A percentile compares a stretch with the other conserved stretches of the same genome.
Conservation (phyloP, 2,797 vertebrate species). For the Leptoclinus maculatus region DNA sequence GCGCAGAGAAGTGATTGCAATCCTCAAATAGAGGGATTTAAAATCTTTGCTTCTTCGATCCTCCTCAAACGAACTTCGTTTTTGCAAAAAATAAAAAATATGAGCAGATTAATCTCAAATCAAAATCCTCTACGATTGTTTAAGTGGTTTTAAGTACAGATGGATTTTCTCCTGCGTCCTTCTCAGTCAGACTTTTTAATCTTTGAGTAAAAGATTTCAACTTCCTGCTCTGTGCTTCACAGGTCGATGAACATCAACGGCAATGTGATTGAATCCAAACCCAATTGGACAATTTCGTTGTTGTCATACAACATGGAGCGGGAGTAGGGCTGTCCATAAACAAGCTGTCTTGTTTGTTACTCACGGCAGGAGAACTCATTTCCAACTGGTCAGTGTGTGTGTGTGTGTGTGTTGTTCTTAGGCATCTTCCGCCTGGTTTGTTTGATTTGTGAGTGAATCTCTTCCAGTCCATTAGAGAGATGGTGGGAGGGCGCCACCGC, state of each 20-base stretch:
- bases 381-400: constrained; percentile 25
- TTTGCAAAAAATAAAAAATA: constrained; percentile 27
- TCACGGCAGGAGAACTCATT: constrained; percentile 48
- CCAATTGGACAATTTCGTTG: constrained; percentile 16
- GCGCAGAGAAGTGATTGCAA: constrained; percentile 31
- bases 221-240: constrained; percentile 12
- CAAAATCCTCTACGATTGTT: constrained; percentile 52
- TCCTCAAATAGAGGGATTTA: constrained; percentile 53
- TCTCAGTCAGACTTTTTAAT: constrained; percentile 32
- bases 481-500: constrained; percentile 51
- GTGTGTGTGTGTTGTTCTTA: constrained; percentile 11
- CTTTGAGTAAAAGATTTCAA: constrained; percentile 29
- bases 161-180: constrained; percentile 14
- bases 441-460: constrained; percentile 73
- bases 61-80: constrained; percentile 39
- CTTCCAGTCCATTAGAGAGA: constrained; percentile 76
- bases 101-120: constrained; percentile 53
- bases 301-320: not conserved
- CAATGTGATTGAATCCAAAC: constrained; percentile 1
- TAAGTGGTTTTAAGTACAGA: constrained; percentile 20
- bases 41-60: constrained; percentile 31
- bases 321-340: constrained; percentile 35
- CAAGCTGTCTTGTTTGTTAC: constrained; percentile 52
- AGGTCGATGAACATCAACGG: constrained; percentile 18
- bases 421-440: constrained; percentile 62